A percentile compares a stretch with the other conserved stretches of the same genome.
phyloP scores from a whole-genome alignment of 2,888 invertebrate genomes.

The Nesidiocoris tenuis region DNA sequence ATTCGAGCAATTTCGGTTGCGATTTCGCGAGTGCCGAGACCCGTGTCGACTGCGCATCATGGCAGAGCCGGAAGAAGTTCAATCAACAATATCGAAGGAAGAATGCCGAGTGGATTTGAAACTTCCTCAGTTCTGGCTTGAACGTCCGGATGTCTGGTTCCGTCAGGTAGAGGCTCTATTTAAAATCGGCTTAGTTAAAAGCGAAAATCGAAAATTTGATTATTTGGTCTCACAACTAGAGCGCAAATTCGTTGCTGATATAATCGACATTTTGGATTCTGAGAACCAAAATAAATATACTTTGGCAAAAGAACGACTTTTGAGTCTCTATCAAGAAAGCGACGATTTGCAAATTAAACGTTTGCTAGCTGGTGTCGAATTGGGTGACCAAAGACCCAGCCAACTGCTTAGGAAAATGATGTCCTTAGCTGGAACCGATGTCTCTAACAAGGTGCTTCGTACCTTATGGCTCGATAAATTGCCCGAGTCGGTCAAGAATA shows the following conservation, averaged over 20 bases:
- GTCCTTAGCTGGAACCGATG: neutral
- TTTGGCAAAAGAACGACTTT: neutral
- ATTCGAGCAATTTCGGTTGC: no score
- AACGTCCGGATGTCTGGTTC: conserved; percentile 5
- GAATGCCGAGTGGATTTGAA: no score
- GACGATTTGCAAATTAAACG: neutral
- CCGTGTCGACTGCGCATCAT: no score
- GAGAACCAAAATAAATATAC: neutral
- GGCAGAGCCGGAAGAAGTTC: no score
- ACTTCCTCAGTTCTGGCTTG: no score
- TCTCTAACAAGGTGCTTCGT: no score
- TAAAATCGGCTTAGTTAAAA: neutral
- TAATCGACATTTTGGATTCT: neutral
- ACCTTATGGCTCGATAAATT: neutral
- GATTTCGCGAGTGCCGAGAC: no score
- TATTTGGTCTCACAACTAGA: neutral
- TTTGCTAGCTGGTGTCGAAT: conserved; percentile 11
- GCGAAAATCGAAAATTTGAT: neutral
- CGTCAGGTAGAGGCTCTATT: conserved; percentile 3
- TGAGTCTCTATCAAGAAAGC: conserved; percentile 4
- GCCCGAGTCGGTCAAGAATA: conserved; percentile 2
- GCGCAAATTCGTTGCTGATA: neutral
- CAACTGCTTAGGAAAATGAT: neutral
- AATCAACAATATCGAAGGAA: no score
- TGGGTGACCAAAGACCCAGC: neutral